These are phyloP conservation scores for Heliothis subflexa DNA, from an alignment of 1,140 invertebrate species.

Conservation along the genomic window DNA sequence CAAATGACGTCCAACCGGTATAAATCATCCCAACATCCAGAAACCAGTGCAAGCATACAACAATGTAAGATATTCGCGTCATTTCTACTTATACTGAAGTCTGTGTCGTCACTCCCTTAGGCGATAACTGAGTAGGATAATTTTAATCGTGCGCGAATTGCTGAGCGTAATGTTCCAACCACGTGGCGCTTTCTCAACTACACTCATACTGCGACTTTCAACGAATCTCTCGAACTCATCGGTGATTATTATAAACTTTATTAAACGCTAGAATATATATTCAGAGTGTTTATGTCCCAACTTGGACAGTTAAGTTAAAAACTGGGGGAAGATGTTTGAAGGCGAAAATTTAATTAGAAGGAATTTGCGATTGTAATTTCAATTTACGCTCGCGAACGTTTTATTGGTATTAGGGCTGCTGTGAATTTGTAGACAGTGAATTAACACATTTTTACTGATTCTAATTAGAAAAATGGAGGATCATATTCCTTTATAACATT, in stretches of 20 bases:
- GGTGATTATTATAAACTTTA: constrained; percentile 44
- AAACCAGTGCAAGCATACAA: not conserved
- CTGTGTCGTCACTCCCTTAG: constrained; percentile 65
- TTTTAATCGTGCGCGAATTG: constrained; percentile 84
- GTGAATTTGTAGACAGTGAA: not conserved
- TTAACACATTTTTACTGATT: not conserved
- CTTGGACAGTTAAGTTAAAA: constrained; percentile 46
- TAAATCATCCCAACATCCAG: constrained; percentile 12
- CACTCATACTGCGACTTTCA: constrained; percentile 28
- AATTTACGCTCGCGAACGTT: constrained; percentile 5
- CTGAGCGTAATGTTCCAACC: constrained; percentile 71
- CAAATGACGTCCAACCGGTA: constrained; percentile 3
- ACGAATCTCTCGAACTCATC: constrained; percentile 44
- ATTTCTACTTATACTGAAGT: constrained; percentile 51
- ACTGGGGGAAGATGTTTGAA: constrained; percentile 10
- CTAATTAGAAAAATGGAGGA: not conserved
- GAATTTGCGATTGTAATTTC: not conserved
- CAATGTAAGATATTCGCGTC: constrained; percentile 16
- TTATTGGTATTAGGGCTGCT: not conserved
- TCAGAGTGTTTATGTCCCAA: constrained; percentile 27
- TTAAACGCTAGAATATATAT: constrained; percentile 37
- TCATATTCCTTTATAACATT: too few species aligned
- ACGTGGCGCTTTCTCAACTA: constrained; percentile 73
- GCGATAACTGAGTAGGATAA: constrained; percentile 82
- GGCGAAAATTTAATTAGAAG: constrained; percentile 37